Percentiles rank a stretch among this genome's conserved stretches.
Evolutionary conservation across 1,140 invertebrate genomes (phyloP).

Genomic region (Drosophila ohnishii): DNA sequence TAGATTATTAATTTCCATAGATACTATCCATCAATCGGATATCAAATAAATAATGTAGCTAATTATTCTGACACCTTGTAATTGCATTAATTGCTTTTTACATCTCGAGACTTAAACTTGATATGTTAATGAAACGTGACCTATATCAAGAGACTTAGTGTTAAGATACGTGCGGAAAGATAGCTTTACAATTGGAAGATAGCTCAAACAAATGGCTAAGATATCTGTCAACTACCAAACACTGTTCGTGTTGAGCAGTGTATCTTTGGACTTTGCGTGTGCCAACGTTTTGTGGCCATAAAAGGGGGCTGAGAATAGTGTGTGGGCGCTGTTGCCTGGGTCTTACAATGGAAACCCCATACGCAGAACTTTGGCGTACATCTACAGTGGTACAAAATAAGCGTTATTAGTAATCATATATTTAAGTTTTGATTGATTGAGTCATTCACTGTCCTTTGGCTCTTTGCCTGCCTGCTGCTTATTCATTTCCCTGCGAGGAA

Average conservation of each 20-base stretch:
- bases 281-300: slow-evolving; percentile 29
- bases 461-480: not conserved
- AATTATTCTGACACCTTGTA: not conserved
- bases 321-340: slow-evolving; percentile 13
- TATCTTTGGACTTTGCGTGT: slow-evolving; percentile 13
- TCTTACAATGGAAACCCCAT: slow-evolving; percentile 7
- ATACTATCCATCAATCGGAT: not conserved
- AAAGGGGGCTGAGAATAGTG: slow-evolving; percentile 12
- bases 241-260: slow-evolving; percentile 15
- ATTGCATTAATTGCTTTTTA: not conserved
- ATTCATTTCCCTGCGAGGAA: slow-evolving; percentile 1
- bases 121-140: slow-evolving; percentile 1
- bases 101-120: not conserved
- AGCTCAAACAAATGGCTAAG: not conserved
- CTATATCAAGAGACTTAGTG: not conserved
- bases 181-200: not conserved
- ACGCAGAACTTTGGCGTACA: not conserved
- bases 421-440: slow-evolving; percentile 27
- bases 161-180: not conserved
- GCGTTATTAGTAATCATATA: slow-evolving; percentile 14
- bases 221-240: not conserved
- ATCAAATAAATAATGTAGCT: not conserved
- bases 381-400: slow-evolving; percentile 3
- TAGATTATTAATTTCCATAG: not conserved
- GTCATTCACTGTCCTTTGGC: slow-evolving; percentile 26